These are phyloP conservation scores for Sturnira hondurensis DNA, from an alignment of 2,113 vertebrate species.

Conservation along the genomic window DNA sequence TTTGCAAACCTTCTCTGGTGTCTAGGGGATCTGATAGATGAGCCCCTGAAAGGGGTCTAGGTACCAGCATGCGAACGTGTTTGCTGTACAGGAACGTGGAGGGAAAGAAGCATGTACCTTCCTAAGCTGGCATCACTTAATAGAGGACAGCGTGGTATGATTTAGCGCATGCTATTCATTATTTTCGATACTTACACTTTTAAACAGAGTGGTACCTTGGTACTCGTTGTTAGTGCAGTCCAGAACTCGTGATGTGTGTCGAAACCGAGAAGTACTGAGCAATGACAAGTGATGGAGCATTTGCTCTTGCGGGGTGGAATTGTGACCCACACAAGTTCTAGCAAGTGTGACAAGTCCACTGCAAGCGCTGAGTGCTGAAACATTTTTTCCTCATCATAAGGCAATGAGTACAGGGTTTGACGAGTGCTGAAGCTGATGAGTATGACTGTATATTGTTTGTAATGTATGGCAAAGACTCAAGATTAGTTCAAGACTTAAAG, in stretches of 20 bases:
- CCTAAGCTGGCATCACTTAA: not conserved
- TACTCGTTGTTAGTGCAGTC: too few species aligned
- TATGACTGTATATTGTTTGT: not conserved
- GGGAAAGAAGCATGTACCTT: not conserved
- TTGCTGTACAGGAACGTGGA: not conserved
- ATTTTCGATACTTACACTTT: not conserved
- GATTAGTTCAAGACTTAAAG: not conserved
- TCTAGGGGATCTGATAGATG: not conserved
- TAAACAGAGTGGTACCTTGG: not conserved
- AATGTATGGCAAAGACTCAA: not conserved
- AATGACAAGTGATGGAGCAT: too few species aligned
- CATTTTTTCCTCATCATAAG: too few species aligned
- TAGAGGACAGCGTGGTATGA: not conserved
- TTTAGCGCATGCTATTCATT: not conserved
- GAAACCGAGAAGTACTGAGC: too few species aligned
- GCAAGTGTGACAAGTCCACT: too few species aligned
- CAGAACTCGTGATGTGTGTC: too few species aligned
- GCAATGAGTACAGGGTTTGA: too few species aligned
- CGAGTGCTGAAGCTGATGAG: too few species aligned
- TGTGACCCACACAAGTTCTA: too few species aligned
- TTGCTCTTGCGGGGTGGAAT: too few species aligned
- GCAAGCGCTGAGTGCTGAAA: too few species aligned
- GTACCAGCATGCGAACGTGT: not conserved
- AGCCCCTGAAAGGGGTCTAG: not conserved
- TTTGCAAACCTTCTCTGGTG: not conserved